Conservation (phyloP, 1,140 invertebrate species). For the Magallana angulata region DNA sequence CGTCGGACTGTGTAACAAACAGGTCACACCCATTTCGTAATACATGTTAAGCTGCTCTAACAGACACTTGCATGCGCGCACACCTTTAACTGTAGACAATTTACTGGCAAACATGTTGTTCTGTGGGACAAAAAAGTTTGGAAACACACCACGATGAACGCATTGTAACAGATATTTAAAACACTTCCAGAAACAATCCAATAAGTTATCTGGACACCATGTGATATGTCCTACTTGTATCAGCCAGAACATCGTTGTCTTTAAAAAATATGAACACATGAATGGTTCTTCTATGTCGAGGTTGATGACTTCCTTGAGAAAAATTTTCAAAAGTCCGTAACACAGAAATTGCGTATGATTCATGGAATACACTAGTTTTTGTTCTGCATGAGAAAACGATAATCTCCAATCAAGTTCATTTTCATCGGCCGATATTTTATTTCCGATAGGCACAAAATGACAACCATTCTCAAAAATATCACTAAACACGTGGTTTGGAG, state of each 20-base stretch:
- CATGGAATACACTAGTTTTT: conserved; percentile 36
- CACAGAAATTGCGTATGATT: conserved; percentile 41
- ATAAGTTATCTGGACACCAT: not conserved
- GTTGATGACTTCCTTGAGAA: conserved; percentile 25
- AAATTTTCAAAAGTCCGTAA: conserved; percentile 43
- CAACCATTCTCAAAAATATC: too few species aligned
- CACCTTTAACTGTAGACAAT: not conserved
- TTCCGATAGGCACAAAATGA: not conserved
- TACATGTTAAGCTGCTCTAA: not conserved
- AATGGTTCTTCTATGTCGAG: not conserved
- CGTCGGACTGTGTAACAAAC: not conserved
- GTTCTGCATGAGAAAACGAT: conserved; percentile 42
- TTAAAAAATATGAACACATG: conserved; percentile 40
- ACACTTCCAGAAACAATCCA: conserved; percentile 31
- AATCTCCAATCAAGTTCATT: conserved; percentile 41
- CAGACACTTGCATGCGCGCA: not conserved
- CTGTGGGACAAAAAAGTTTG: conserved; percentile 39
- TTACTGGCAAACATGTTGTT: conserved; percentile 30
- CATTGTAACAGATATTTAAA: conserved; percentile 23
- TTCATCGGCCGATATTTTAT: not conserved
- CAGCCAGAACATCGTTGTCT: conserved; percentile 37
- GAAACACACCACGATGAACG: not conserved
- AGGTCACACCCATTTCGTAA: not conserved
- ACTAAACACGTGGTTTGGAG: too few species aligned
- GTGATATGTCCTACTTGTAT: not conserved